These are phyloP conservation scores for Lepeophtheirus nordmannii DNA, from an alignment of 2,888 invertebrate genomes.

Conservation along the genomic window DNA sequence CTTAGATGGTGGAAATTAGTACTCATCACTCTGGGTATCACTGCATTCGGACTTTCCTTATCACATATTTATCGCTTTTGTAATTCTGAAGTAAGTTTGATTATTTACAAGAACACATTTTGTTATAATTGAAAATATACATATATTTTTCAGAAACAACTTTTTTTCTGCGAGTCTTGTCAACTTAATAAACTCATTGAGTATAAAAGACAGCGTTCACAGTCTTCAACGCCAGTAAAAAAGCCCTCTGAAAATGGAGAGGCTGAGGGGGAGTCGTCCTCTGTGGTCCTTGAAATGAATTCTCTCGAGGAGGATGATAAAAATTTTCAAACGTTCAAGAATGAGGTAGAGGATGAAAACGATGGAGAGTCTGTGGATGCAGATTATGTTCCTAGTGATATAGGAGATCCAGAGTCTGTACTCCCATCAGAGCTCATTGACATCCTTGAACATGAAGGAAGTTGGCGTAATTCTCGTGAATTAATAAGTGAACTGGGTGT, in stretches of 20 bases:
- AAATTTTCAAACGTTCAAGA: neutral
- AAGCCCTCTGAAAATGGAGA: neutral
- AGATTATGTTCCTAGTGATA: neutral
- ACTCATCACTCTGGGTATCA: neutral
- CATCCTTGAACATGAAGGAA: constrained; percentile 8
- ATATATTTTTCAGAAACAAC: constrained; percentile 9
- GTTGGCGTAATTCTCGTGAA: constrained; percentile 7
- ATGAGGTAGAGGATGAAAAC: neutral
- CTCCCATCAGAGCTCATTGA: constrained; percentile 15
- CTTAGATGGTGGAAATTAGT: constrained; percentile 9
- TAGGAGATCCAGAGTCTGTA: neutral
- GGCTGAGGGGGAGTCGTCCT: neutral
- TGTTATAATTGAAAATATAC: neutral
- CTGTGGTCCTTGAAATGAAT: neutral
- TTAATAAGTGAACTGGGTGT: neutral
- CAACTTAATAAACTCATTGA: neutral
- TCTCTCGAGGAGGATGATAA: neutral
- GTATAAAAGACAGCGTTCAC: neutral
- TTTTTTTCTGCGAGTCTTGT: constrained; percentile 8
- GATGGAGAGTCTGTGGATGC: neutral
- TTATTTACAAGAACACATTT: neutral
- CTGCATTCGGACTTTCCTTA: neutral
- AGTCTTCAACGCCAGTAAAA: neutral
- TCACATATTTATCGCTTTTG: constrained; percentile 2
- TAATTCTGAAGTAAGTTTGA: constrained; percentile 1